Conservation (phyloP, 2,797 vertebrate species). For the Dermochelys coriacea region DNA sequence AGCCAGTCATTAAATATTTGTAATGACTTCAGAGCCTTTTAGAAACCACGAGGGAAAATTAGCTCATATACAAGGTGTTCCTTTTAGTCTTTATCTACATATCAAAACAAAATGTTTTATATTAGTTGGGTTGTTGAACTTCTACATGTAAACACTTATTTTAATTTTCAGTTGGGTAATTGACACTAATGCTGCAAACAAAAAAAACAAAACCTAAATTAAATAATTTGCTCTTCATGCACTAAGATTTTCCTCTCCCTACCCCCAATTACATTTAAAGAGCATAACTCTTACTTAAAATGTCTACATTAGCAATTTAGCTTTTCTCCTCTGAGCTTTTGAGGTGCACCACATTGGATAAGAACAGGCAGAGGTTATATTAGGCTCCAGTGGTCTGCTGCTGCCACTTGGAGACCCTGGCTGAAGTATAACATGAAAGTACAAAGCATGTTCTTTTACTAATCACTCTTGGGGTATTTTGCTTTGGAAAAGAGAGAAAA, state of each 20-base stretch:
- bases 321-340: neutral
- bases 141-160: neutral
- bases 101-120: neutral
- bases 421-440: neutral
- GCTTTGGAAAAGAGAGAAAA: slow-evolving; percentile 37
- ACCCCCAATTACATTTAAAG: neutral
- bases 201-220: neutral
- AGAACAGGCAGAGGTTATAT: neutral
- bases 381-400: neutral
- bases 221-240: neutral
- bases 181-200: neutral
- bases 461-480: neutral
- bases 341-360: neutral
- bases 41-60: neutral
- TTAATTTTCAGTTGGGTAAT: neutral
- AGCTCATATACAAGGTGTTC: neutral
- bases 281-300: neutral
- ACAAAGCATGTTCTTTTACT: neutral
- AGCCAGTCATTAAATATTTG: neutral
- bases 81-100: neutral
- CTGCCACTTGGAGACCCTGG: neutral
- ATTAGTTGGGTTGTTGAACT: neutral
- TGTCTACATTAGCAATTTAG: neutral
- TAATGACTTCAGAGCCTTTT: slow-evolving; percentile 25
- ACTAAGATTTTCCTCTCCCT: neutral